Base-by-base conservation (phyloP, 2,113 vertebrate species). In the Lepus timidus region DNA sequence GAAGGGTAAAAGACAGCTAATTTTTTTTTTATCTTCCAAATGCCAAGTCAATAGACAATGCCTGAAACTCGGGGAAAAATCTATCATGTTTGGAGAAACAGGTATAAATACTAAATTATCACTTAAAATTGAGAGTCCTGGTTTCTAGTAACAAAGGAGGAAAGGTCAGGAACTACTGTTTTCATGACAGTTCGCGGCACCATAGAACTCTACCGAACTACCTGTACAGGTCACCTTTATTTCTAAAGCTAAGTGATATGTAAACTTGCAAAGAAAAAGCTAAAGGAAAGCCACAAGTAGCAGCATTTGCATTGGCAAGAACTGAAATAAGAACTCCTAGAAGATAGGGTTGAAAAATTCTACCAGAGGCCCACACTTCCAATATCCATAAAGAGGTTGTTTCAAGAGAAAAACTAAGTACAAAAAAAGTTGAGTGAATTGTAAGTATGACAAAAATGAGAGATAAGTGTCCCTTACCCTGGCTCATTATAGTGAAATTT, bases 401-500 rank as follows among this genome's bases (percentile, higher is more conserved):
- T 95, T 52, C 58, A 68, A 51, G 29, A 84, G 49, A 73, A 39
- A 27, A 64, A 89, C 51, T 16, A 93, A 65, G 49, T 8, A 19
- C 90, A 61, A 22, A 65, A 58, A 75, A 51, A 31, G n/a, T 19
- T n/a, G 31, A 83, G 67, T 93, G 39, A 11, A 85, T 79, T 75
- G 13, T 84, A 74, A 84, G 5, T 13, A 55, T 70, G 23, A 84
- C n/a, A 79, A 62, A 96, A 87, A 73, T 31, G 29, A 87, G 39
- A 52, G 25, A 22, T 73, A 64, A 84, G 16, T 31, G 68, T 79
- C 3, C 2, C 51, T 39, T 61, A 79, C 2, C 4, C 29, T 36
- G n/a, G 61, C 13, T 87, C 16, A 90, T 51, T 73, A 65, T 78
- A 78, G 23, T 67, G 27, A 84, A 87, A 91, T 67, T 84, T 65